phyloP scores from a whole-genome alignment of 2,888 invertebrate genomes.

The Spodoptera exigua region DNA sequence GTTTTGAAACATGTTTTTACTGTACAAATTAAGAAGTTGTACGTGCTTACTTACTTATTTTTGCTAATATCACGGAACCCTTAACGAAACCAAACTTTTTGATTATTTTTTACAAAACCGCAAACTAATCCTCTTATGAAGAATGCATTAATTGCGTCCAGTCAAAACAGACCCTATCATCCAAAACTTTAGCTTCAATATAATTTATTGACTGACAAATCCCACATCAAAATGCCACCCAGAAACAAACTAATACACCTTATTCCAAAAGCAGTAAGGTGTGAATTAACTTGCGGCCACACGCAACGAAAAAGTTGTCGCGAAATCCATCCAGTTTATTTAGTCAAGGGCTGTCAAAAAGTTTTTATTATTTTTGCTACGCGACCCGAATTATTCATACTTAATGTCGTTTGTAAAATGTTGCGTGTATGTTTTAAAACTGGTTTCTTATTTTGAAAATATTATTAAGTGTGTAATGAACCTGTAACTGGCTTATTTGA shows the following conservation, averaged over 20 bases:
- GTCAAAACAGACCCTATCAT: slow-evolving; percentile 74
- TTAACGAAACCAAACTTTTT: slow-evolving; percentile 16
- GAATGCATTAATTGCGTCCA: slow-evolving; percentile 73
- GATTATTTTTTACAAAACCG: slow-evolving; percentile 36
- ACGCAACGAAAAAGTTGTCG: slow-evolving; percentile 6
- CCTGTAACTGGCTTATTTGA: slow-evolving; percentile 7
- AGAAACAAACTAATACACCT: neutral
- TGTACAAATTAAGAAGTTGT: no score
- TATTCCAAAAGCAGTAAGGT: slow-evolving; percentile 35
- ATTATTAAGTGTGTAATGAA: slow-evolving; percentile 16
- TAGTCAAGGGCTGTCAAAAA: slow-evolving; percentile 58
- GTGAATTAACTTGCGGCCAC: slow-evolving; percentile 22
- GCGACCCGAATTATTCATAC: slow-evolving; percentile 34
- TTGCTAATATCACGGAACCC: neutral
- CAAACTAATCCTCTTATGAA: slow-evolving; percentile 71
- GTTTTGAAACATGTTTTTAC: no score
- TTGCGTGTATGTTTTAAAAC: slow-evolving; percentile 25
- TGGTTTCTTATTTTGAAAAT: slow-evolving; percentile 5
- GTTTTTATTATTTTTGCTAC: slow-evolving; percentile 19
- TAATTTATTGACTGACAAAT: slow-evolving; percentile 79
- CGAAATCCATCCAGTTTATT: slow-evolving; percentile 56
- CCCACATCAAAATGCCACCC: slow-evolving; percentile 45
- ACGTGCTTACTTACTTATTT: no score
- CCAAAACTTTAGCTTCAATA: slow-evolving; percentile 60
- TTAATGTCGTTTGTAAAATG: slow-evolving; percentile 25